phyloP scores from a whole-genome alignment of 1,140 invertebrate species.

The Galendromus occidentalis region DNA sequence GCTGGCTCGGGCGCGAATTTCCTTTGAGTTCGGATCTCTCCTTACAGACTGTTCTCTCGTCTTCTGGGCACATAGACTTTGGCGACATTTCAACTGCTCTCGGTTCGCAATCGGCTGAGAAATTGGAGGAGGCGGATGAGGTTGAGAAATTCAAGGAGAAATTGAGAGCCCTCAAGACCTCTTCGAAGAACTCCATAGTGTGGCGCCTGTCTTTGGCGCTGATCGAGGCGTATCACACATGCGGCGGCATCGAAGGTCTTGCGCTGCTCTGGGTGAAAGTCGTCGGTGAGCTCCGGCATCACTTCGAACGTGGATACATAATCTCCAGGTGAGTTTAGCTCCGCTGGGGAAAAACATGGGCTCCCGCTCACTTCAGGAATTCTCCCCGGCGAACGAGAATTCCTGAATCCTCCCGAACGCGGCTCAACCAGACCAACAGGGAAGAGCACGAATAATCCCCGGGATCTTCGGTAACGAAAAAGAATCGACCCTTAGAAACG shows the following conservation, averaged over 20 bases:
- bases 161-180: background rate
- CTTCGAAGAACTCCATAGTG: constrained; percentile 32
- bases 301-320: constrained; percentile 58
- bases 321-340: constrained; percentile 79
- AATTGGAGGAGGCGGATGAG: background rate
- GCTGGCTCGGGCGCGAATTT: no score
- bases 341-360: no score
- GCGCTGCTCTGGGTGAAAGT: constrained; percentile 84
- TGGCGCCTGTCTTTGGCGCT: constrained; percentile 62
- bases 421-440: no score
- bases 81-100: background rate
- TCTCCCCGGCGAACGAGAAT: no score
- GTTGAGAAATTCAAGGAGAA: background rate
- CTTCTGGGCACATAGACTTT: background rate
- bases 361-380: no score
- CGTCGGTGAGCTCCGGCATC: constrained; percentile 61
- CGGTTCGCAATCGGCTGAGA: background rate
- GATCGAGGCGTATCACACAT: constrained; percentile 49
- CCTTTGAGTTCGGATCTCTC: no score
- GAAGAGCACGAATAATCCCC: no score
- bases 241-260: constrained; percentile 53
- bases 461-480: no score
- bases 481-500: no score
- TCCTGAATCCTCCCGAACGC: no score
- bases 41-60: background rate